phyloP scores from a whole-genome alignment of 2,888 invertebrate species.

The Chelonus formosanus region DNA sequence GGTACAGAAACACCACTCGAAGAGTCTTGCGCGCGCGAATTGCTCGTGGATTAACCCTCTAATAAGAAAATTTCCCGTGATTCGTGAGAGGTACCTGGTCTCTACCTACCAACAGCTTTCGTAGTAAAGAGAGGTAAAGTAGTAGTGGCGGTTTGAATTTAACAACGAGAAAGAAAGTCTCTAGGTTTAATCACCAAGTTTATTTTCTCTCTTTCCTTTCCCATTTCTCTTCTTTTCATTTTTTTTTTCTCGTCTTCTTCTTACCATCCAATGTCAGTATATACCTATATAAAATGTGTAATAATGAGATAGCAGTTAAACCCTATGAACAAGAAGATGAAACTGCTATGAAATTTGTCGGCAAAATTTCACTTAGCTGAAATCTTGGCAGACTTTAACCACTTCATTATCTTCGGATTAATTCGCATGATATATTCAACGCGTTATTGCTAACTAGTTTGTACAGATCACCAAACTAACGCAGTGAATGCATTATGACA shows the following conservation, averaged over 20 bases:
- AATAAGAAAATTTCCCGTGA: conserved; percentile 35
- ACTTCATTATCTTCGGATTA: conserved; percentile 24
- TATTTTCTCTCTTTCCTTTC: conserved; percentile 11
- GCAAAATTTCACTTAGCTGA: conserved; percentile 21
- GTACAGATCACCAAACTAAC: neutral
- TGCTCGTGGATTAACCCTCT: conserved; percentile 36
- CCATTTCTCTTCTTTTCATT: conserved; percentile 12
- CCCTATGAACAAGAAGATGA: conserved; percentile 21
- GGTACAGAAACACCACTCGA: conserved; percentile 26
- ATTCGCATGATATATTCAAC: conserved; percentile 15
- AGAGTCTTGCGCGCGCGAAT: conserved; percentile 31
- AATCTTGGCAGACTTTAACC: conserved; percentile 20
- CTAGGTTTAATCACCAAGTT: conserved; percentile 26
- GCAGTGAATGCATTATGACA: neutral
- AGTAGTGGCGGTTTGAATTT: conserved; percentile 16
- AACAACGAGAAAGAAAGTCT: conserved; percentile 25
- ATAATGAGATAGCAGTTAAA: conserved; percentile 19
- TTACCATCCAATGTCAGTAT: neutral
- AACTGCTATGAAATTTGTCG: conserved; percentile 16
- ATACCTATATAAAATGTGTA: conserved; percentile 14
- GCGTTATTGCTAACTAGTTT: neutral
- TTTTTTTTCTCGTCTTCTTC: neutral
- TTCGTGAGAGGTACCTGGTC: conserved; percentile 16
- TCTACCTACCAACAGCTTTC: no score
- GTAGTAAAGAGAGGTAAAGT: conserved; percentile 5